Evolutionary conservation across 37 sponge, comb jelly and placozoan species (phyloP), one percentile per base, ranked within the genome.

Genomic region (Oscarella lobularis): DNA sequence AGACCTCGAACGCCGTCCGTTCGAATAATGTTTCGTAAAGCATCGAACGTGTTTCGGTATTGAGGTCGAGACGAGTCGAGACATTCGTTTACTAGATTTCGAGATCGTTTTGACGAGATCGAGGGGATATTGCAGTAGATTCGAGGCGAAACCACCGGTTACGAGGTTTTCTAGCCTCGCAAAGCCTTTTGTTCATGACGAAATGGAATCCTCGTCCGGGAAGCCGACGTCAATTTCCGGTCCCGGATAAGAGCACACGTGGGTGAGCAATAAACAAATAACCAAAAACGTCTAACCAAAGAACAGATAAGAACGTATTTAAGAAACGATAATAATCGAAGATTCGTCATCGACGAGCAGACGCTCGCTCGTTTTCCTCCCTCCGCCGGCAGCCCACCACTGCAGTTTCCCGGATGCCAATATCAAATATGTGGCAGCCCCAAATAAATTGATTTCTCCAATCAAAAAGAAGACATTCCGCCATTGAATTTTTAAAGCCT

Each of bases 41-140:
- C 91, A 72, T 93, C 80, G 36, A 75, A 31, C 0, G 84, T 29
- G 31, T 87, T 87, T 2, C 38, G 41, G 77, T 90, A 90, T 74
- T 39, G 77, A 31, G 86, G 86, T 36, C 89, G 73, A n/a, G n/a
- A n/a, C n/a, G n/a, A n/a, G n/a, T n/a, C n/a, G n/a, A n/a, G n/a
- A n/a, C n/a, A n/a, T n/a, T n/a, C n/a, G n/a, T n/a, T n/a, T n/a
- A n/a, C n/a, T n/a, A n/a, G n/a, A n/a, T n/a, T n/a, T n/a, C n/a
- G n/a, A n/a, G n/a, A n/a, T n/a, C n/a, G n/a, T n/a, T n/a, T 95
- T 95, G 39, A 95, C 81, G 66, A 95, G 79, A 67, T 95, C 96
- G 33, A 95, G 82, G 1, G 96, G 96, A 41, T 95, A 92, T 2
- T 88, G 84, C 5, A 84, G 36, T 5, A 95, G 85, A 9, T 92